phyloP scores from a whole-genome alignment of 2,797 vertebrate species.

The Pseudomugil gertrudae region DNA sequence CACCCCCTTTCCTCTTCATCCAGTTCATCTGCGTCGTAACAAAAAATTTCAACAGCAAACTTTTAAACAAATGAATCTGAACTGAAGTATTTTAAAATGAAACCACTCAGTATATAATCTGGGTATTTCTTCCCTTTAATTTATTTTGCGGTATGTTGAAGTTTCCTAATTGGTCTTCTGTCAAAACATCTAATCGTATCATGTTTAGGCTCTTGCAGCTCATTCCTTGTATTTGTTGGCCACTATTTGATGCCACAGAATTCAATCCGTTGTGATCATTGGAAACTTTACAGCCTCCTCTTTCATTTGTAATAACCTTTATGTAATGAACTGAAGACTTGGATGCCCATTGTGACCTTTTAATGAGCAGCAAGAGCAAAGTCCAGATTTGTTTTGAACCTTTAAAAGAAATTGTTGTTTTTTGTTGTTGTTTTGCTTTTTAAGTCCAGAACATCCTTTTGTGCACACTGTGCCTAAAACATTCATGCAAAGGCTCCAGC shows the following conservation, averaged over 20 bases:
- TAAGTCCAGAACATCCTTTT: neutral
- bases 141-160: neutral
- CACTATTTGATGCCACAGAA: slow-evolving; percentile 7
- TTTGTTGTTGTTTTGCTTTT: neutral
- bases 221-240: neutral
- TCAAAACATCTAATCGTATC: neutral
- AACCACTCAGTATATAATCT: neutral
- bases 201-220: neutral
- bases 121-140: neutral
- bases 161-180: neutral
- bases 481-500: neutral
- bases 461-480: slow-evolving; percentile 9
- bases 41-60: too few relatives aligned
- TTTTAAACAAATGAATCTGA: neutral
- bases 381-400: slow-evolving; percentile 12
- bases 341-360: neutral
- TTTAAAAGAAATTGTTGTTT: neutral
- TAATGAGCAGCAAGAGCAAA: slow-evolving; percentile 14
- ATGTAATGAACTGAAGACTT: slow-evolving; percentile 10
- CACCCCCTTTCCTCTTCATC: too few relatives aligned
- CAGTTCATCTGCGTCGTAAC: too few relatives aligned
- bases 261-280: neutral
- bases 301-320: slow-evolving; percentile 4
- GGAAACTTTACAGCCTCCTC: neutral
- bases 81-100: neutral